Base-by-base conservation (phyloP, 2,797 vertebrate species). In the Sandelia bainsii region DNA sequence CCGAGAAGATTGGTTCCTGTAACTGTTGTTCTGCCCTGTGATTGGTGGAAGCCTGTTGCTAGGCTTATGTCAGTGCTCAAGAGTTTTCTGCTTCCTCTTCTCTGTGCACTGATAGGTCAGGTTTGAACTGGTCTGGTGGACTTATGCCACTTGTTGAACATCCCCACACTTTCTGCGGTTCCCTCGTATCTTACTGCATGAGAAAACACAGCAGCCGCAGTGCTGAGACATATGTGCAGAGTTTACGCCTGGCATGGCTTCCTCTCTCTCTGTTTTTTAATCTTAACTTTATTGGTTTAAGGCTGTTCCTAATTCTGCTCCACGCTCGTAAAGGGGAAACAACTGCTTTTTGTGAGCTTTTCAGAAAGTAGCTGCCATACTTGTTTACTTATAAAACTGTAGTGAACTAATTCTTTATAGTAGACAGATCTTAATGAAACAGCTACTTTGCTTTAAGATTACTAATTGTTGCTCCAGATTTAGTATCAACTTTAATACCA, bases 21-120 rank as follows among this genome's bases (percentile, higher is more conserved):
- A 92, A 90, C 89, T 96, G 95, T 96, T 96, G 93, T 91, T 93
- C 94, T 95, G 83, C 69, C 76, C 84, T 83, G 61, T 93, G 92
- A 96, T 96, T 96, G 96, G 96, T 89, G 91, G 84, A 89, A 80
- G 87, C 91, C 93, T 96, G 96, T 97, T 97, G 95, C 96, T 96
- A 96, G 93, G 95, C 95, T 95, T 90, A 90, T 94, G 93, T 93
- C 93, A 94, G 94, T 92, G 92, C 93, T 79, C 5, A 29, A 83
- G 86, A 79, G 87, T 87, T 90, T 91, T 92, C 83, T 88, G 86
- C 72, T 91, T 91, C 88, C 87, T 89, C 87, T 93, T 72, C 73
- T 82, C 89, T 82, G 79, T 40, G 76, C 88, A 75, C 84, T 75
- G 85, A 93, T 93, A 95, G 96, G 93, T 95, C 91, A 78, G 89